phyloP scores from a whole-genome alignment of 1,140 invertebrate species.

The Drosophila simulans region DNA sequence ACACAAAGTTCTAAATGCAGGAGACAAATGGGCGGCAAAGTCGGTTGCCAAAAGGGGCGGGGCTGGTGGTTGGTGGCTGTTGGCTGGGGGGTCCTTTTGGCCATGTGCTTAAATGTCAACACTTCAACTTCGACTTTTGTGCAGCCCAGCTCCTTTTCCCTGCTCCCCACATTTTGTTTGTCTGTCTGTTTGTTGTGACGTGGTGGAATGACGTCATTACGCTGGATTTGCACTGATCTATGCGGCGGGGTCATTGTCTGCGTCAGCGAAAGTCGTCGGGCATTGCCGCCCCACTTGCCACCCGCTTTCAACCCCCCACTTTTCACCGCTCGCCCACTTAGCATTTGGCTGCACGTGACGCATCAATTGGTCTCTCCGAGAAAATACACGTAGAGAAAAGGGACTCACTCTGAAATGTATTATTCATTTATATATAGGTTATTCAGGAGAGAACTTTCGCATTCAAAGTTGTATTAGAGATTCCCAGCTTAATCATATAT shows the following conservation, averaged over 20 bases:
- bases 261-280: conserved; percentile 50
- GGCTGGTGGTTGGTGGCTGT: not conserved
- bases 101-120: conserved; percentile 75
- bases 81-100: not conserved
- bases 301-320: not conserved
- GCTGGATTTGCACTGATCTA: conserved; percentile 55
- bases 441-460: too few relatives aligned
- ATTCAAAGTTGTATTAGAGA: too few relatives aligned
- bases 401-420: too few relatives aligned
- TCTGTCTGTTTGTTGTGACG: conserved; percentile 53
- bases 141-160: conserved; percentile 31
- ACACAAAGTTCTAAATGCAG: conserved; percentile 46
- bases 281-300: not conserved
- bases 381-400: conserved; percentile 4
- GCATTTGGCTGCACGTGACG: conserved; percentile 41
- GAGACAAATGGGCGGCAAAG: conserved; percentile 28
- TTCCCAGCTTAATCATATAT: too few relatives aligned
- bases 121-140: conserved; percentile 81
- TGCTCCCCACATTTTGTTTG: conserved; percentile 1
- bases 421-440: too few relatives aligned
- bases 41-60: conserved; percentile 8
- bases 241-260: conserved; percentile 66
- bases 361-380: conserved; percentile 33
- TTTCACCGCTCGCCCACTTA: conserved; percentile 22
- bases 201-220: conserved; percentile 40